Percentiles rank a stretch among this genome's conserved stretches.
These are phyloP conservation scores for Diprion similis DNA, from an alignment of 1,140 invertebrate genomes.

Conservation along the genomic window DNA sequence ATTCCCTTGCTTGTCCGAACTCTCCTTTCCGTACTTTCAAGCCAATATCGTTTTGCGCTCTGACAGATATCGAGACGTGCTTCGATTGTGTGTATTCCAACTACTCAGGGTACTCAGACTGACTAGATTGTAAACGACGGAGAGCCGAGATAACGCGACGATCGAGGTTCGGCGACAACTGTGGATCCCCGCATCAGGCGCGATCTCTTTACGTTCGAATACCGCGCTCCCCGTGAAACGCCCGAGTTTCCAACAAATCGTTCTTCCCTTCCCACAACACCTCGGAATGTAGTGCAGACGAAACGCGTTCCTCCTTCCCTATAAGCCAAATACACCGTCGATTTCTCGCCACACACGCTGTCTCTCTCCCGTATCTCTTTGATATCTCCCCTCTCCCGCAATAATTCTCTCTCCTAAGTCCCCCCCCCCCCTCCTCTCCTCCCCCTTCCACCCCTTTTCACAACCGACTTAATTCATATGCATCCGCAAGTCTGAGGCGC, in stretches of 20 bases:
- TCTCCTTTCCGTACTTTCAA: too few relatives aligned
- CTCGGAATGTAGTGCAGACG: too few relatives aligned
- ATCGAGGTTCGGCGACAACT: not conserved
- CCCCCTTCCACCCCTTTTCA: not conserved
- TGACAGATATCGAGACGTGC: too few relatives aligned
- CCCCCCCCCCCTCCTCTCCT: not conserved
- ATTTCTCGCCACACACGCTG: not conserved
- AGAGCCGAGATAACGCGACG: not conserved
- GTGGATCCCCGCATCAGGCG: not conserved
- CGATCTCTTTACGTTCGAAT: not conserved
- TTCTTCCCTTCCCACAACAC: not conserved
- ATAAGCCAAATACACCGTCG: not conserved
- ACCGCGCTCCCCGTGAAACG: not conserved
- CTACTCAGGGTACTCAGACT: not conserved
- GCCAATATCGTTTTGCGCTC: too few relatives aligned
- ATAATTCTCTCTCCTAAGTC: not conserved
- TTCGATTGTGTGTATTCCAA: too few relatives aligned
- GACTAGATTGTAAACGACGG: not conserved
- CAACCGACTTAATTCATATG: slow-evolving; percentile 8
- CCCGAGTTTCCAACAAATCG: not conserved
- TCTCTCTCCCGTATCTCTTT: not conserved
- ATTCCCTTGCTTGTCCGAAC: too few relatives aligned
- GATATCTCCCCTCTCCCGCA: not conserved
- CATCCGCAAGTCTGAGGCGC: too few relatives aligned
- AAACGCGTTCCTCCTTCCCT: too few relatives aligned